phyloP scores from a whole-genome alignment of 2,113 vertebrate species.

The Sylvilagus bachmani region DNA sequence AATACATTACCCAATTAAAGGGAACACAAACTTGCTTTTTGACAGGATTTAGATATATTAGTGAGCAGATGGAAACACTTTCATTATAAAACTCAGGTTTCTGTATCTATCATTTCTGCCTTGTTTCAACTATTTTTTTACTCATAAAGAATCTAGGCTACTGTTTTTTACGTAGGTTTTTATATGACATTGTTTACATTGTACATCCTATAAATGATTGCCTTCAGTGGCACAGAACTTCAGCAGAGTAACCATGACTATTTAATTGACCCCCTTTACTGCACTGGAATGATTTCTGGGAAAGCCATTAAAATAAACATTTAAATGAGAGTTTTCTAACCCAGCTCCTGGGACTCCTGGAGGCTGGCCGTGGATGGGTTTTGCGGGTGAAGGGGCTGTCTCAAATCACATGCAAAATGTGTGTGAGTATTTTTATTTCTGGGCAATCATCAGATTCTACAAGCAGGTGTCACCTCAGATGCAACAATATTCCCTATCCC shows the following conservation, averaged over 20 bases:
- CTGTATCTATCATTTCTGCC: neutral
- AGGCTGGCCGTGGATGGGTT: neutral
- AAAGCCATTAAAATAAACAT: constrained; percentile 27
- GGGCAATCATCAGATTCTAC: constrained; percentile 4
- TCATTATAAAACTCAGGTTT: neutral
- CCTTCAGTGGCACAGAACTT: neutral
- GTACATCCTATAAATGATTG: constrained; percentile 23
- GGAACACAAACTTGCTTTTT: neutral
- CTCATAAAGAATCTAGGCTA: neutral
- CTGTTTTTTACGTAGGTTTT: neutral
- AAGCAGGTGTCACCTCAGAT: constrained; percentile 6
- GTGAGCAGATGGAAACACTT: constrained; percentile 5
- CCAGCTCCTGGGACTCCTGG: neutral
- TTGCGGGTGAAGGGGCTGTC: constrained; percentile 11
- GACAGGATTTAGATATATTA: neutral
- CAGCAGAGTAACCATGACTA: neutral
- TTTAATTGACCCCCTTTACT: constrained; percentile 6
- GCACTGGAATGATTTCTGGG: neutral
- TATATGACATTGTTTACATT: constrained; percentile 6
- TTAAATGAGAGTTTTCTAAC: neutral
- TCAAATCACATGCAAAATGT: constrained; percentile 32
- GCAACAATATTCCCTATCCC: neutral
- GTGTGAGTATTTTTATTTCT: constrained; percentile 19
- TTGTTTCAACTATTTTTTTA: constrained; percentile 5
- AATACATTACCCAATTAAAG: neutral